These are phyloP conservation scores for Drosophila ogumai DNA, from an alignment of 1,140 invertebrate species.

Conservation along the genomic window DNA sequence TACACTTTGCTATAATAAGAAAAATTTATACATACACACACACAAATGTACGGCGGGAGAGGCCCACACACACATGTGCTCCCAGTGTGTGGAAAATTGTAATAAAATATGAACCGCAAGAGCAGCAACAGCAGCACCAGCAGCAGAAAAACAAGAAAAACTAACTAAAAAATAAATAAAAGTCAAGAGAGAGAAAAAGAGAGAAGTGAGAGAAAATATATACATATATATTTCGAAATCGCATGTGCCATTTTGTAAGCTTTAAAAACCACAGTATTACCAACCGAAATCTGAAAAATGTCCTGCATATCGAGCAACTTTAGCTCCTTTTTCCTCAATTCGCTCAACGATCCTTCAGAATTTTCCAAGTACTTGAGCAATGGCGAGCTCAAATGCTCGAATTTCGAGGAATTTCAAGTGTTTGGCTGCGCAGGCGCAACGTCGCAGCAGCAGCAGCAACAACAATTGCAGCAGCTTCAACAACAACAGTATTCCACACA, in stretches of 20 bases:
- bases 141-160: conserved; percentile 56
- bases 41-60: conserved; percentile 28
- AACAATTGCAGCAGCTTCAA: conserved; percentile 47
- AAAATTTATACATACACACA: conserved; percentile 76
- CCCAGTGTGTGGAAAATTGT: conserved; percentile 76
- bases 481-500: conserved; percentile 64
- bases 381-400: conserved; percentile 81
- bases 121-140: conserved; percentile 21
- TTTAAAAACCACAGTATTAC: conserved; percentile 71
- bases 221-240: conserved; percentile 49
- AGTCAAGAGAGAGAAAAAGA: conserved; percentile 50
- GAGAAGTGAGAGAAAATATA: conserved; percentile 49
- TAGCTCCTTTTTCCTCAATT: conserved; percentile 84
- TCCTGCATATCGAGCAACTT: conserved; percentile 85
- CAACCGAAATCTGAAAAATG: conserved; percentile 67
- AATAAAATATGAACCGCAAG: conserved; percentile 79
- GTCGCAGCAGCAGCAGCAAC: conserved; percentile 47
- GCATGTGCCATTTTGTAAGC: conserved; percentile 45
- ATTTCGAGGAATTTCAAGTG: conserved; percentile 84
- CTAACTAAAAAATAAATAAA: conserved; percentile 59
- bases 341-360: conserved; percentile 84
- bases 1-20: conserved; percentile 84
- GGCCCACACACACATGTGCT: conserved; percentile 54
- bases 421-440: conserved; percentile 65
- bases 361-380: conserved; percentile 85